phyloP scores from a whole-genome alignment of 2,113 vertebrate genomes.

The Varanus salvator region DNA sequence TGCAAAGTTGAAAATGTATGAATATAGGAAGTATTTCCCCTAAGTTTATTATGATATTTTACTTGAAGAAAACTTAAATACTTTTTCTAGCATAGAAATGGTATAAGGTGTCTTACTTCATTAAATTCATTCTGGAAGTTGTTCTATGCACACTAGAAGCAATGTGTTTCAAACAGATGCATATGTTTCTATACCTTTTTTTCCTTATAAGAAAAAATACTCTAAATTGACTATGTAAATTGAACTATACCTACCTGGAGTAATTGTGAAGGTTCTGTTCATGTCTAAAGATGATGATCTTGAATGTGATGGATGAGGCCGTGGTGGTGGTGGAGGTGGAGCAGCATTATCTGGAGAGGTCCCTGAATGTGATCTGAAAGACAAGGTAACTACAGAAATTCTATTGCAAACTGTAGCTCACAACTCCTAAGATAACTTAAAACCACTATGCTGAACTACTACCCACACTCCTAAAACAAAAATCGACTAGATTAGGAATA shows the following conservation, averaged over 20 bases:
- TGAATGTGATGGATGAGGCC: conserved; percentile 94
- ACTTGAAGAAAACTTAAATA: neutral
- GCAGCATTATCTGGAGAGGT: conserved; percentile 91
- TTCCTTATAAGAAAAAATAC: neutral
- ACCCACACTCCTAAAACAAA: neutral
- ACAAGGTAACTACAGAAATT: conserved; percentile 39
- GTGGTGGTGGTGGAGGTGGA: conserved; percentile 93
- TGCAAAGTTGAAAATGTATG: neutral
- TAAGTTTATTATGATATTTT: neutral
- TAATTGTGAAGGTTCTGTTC: conserved; percentile 91
- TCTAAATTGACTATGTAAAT: neutral
- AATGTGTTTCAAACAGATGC: neutral
- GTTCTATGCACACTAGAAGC: neutral
- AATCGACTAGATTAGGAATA: neutral
- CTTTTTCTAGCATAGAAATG: neutral
- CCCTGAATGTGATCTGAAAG: conserved; percentile 94
- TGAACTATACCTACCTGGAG: conserved; percentile 77
- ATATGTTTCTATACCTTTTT: neutral
- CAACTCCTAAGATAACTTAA: conserved; percentile 1
- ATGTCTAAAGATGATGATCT: conserved; percentile 97
- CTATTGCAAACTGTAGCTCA: conserved; percentile 30
- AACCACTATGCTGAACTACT: neutral
- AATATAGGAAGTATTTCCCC: neutral
- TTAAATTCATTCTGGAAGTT: neutral
- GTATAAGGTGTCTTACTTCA: neutral